These are phyloP conservation scores for Cheilosia pagana DNA, from an alignment of 2,888 invertebrate genomes.

Conservation along the genomic window DNA sequence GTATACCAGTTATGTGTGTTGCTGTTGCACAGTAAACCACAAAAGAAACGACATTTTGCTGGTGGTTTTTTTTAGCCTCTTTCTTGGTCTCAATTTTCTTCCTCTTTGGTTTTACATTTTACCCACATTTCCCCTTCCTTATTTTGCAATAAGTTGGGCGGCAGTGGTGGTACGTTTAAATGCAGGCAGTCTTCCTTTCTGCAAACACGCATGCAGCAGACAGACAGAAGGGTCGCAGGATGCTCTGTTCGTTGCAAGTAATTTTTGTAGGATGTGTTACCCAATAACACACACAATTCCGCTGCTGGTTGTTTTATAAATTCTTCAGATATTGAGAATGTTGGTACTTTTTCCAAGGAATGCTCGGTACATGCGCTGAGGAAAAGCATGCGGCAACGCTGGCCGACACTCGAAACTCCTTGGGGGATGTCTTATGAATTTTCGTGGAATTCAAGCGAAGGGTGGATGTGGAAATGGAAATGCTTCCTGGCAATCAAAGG, in stretches of 20 bases:
- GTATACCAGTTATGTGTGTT: constrained; percentile 71
- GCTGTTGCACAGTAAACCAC: constrained; percentile 74
- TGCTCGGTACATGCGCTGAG: no score
- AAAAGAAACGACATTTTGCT: constrained; percentile 71
- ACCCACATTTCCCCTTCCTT: constrained; percentile 74
- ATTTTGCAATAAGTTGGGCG: constrained; percentile 56
- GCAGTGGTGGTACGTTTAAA: background rate
- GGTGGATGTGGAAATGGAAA: constrained; percentile 58
- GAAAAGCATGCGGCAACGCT: background rate
- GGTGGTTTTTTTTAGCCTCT: constrained; percentile 46
- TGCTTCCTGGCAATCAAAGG: constrained; percentile 63
- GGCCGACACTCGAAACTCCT: constrained; percentile 39
- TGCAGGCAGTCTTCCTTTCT: constrained; percentile 45
- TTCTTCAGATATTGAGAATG: constrained; percentile 1
- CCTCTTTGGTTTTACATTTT: constrained; percentile 71
- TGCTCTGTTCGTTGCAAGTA: background rate
- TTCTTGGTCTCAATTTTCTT: constrained; percentile 73
- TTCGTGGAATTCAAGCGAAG: constrained; percentile 55
- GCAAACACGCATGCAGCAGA: constrained; percentile 30
- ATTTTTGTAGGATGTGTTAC: background rate
- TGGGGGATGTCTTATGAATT: constrained; percentile 64
- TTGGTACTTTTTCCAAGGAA: constrained; percentile 1
- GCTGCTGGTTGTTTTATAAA: constrained; percentile 1
- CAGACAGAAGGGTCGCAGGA: background rate
- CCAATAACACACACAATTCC: no score